phyloP scores from a whole-genome alignment of 2,113 vertebrate genomes.

The Serilophus lunatus region DNA sequence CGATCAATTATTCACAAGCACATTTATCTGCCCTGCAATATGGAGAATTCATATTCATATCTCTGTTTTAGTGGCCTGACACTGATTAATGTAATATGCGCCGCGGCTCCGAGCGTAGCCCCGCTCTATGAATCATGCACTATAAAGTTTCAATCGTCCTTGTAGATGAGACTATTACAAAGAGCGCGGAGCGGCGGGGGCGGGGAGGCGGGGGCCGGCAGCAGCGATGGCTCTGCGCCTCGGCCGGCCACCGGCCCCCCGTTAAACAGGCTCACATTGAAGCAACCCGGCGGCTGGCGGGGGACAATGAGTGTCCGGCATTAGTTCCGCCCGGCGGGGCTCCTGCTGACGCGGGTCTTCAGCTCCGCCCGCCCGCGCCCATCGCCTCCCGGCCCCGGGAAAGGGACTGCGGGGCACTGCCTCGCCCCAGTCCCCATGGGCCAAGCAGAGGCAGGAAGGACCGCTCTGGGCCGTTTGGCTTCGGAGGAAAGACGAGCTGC shows the following conservation, averaged over 20 bases:
- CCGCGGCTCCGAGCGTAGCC: conserved; percentile 58
- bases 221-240: neutral
- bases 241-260: neutral
- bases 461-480: fast-evolving
- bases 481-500: too few species aligned
- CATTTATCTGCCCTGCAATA: conserved; percentile 74
- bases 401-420: neutral
- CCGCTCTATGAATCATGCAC: conserved; percentile 73
- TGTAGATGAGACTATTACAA: conserved; percentile 63
- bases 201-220: neutral
- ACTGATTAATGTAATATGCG: conserved; percentile 75
- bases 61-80: conserved; percentile 74
- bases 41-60: conserved; percentile 75
- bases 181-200: neutral
- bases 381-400: too few species aligned
- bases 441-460: neutral
- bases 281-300: neutral
- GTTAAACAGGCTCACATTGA: conserved; percentile 37
- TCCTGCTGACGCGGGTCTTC: neutral
- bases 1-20: conserved; percentile 63
- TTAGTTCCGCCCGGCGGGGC: neutral
- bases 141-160: conserved; percentile 77
- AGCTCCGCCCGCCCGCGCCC: neutral
- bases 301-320: neutral
- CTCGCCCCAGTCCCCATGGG: too few species aligned